Evolutionary conservation across 2,888 invertebrate species (phyloP).

Genomic region (Campoplex capitator): DNA sequence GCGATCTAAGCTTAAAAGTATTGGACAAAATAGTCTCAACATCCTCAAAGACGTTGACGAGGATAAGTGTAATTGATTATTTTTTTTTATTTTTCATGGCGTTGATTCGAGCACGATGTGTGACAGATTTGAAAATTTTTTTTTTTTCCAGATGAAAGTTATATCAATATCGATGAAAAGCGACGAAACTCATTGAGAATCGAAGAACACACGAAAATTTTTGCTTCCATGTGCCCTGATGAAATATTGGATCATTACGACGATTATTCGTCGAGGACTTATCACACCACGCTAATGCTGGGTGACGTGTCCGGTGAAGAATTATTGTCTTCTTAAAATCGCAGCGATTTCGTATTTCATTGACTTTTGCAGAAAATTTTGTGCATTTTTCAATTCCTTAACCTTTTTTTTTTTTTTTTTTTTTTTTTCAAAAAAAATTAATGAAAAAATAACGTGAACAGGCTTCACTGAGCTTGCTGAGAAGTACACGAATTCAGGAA

Average conservation of each 20-base stretch:
- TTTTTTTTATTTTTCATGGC: not conserved
- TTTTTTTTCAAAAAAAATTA: not conserved
- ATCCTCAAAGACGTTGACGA: constrained; percentile 45
- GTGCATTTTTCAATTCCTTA: not conserved
- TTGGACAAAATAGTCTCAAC: constrained; percentile 14
- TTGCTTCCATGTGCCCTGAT: constrained; percentile 89
- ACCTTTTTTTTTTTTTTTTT: not conserved
- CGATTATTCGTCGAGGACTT: constrained; percentile 86
- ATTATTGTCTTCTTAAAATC: not conserved
- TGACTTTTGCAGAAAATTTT: not conserved
- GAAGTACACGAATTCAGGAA: constrained; percentile 88
- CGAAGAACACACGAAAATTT: constrained; percentile 85
- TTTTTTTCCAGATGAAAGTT: constrained; percentile 44
- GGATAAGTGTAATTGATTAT: constrained; percentile 43
- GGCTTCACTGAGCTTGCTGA: constrained; percentile 89
- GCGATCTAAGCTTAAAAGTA: constrained; percentile 15
- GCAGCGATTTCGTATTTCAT: not conserved
- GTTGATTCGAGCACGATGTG: not conserved
- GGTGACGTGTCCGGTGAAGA: constrained; percentile 87
- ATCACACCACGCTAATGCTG: constrained; percentile 87
- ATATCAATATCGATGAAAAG: constrained; percentile 29
- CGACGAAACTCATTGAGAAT: constrained; percentile 63
- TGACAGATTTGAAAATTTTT: not conserved
- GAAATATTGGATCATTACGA: constrained; percentile 87
- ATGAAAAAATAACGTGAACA: constrained; percentile 72